Conservation (phyloP, 53 echinoderm and acorn worm genomes). For the Echinarachnius parma region DNA sequence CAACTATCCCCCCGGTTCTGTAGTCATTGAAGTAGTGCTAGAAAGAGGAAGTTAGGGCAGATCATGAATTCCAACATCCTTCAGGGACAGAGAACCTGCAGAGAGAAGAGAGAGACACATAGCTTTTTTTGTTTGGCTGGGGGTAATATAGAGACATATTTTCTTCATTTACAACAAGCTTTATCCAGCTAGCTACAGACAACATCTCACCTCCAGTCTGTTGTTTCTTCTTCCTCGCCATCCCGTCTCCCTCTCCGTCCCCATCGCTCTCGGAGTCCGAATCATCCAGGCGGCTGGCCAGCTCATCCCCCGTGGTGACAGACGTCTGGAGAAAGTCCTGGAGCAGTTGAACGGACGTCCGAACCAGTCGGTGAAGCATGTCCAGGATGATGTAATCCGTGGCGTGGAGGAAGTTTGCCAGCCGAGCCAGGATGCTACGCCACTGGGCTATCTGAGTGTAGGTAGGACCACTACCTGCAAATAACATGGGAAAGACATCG, state of each 20-base stretch:
- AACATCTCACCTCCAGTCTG: conserved; percentile 52
- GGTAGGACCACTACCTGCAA: conserved; percentile 77
- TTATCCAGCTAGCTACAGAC: too few species aligned
- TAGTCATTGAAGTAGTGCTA: too few species aligned
- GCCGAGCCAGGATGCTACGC: conserved; percentile 78
- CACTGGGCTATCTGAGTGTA: conserved; percentile 99
- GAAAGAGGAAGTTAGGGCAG: too few species aligned
- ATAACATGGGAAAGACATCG: background rate
- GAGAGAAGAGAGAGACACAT: too few species aligned
- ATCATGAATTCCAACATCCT: too few species aligned
- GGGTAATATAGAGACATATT: too few species aligned
- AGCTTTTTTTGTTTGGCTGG: too few species aligned
- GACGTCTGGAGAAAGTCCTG: conserved; percentile 70
- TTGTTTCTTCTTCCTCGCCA: conserved; percentile 41
- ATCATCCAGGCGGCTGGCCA: conserved; percentile 39
- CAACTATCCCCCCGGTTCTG: too few species aligned
- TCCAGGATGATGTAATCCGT: conserved; percentile 94
- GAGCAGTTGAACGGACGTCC: conserved; percentile 75
- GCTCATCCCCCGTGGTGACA: conserved; percentile 61
- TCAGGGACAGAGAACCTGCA: too few species aligned
- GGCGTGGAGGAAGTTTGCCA: conserved; percentile 85
- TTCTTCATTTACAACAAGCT: too few species aligned
- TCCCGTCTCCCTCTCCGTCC: conserved; percentile 50
- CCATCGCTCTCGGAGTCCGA: conserved; percentile 44
- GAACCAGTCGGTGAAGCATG: conserved; percentile 87